Evolutionary conservation across 2,888 invertebrate species (phyloP).

Genomic region (Hypsopygia costalis): DNA sequence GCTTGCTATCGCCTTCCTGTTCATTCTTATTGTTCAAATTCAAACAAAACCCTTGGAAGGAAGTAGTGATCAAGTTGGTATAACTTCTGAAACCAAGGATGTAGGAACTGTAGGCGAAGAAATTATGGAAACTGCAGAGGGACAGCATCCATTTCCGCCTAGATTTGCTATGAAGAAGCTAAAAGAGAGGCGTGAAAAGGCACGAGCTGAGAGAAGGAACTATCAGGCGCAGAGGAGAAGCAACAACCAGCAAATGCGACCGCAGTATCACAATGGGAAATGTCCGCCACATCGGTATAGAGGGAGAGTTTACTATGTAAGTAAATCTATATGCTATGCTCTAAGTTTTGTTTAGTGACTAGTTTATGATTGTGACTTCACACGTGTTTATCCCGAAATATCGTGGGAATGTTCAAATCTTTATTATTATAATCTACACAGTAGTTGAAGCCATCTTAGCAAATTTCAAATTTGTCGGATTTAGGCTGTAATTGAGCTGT

Average conservation of each 20-base stretch:
- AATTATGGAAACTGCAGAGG: slow-evolving; percentile 64
- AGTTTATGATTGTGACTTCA: too few relatives aligned
- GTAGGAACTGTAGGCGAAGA: slow-evolving; percentile 27
- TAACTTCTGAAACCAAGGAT: neutral
- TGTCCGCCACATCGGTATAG: slow-evolving; percentile 28
- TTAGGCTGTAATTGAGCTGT: too few relatives aligned
- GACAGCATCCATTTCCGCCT: slow-evolving; percentile 63
- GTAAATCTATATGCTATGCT: slow-evolving; percentile 20
- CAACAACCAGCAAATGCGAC: too few relatives aligned
- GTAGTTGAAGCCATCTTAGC: too few relatives aligned
- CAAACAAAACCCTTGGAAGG: slow-evolving; percentile 41
- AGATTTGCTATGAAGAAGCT: slow-evolving; percentile 64
- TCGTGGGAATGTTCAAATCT: too few relatives aligned
- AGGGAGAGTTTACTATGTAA: slow-evolving; percentile 31
- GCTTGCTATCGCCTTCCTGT: slow-evolving; percentile 25
- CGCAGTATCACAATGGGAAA: slow-evolving; percentile 15
- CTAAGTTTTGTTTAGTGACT: too few relatives aligned
- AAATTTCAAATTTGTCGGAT: too few relatives aligned
- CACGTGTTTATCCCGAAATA: too few relatives aligned
- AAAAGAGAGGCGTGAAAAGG: slow-evolving; percentile 52
- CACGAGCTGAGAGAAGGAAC: slow-evolving; percentile 46
- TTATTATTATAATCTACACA: too few relatives aligned
- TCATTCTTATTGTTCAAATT: slow-evolving; percentile 30
- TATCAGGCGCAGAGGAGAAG: slow-evolving; percentile 31
- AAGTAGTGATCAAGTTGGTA: neutral